Conservation (phyloP, 1,140 invertebrate species). For the Liolophura sinensis region DNA sequence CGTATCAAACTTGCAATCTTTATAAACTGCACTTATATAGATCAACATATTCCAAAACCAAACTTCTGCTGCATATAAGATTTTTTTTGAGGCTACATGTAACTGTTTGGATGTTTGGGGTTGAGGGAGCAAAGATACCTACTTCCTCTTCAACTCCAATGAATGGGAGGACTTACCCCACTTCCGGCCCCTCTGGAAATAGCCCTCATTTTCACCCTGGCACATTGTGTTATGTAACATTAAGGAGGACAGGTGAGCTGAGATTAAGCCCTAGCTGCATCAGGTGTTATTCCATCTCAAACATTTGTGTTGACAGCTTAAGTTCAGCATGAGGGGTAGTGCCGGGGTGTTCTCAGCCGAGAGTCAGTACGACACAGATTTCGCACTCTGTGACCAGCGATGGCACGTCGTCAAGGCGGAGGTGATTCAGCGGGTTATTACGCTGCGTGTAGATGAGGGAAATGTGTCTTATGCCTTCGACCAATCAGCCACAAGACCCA, state of each 20-base stretch:
- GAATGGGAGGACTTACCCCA: too few relatives aligned
- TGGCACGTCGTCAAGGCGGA: conserved; percentile 83
- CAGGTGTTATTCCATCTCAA: conserved; percentile 6
- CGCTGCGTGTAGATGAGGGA: conserved; percentile 72
- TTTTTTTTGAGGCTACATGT: too few relatives aligned
- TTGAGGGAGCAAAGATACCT: too few relatives aligned
- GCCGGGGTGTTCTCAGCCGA: conserved; percentile 68
- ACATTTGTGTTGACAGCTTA: conserved; percentile 40
- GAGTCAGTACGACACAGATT: conserved; percentile 67
- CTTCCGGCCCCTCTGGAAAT: too few relatives aligned
- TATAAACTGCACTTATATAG: too few relatives aligned
- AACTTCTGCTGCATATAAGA: too few relatives aligned
- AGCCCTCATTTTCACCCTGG: too few relatives aligned
- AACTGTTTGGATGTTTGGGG: too few relatives aligned
- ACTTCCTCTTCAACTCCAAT: too few relatives aligned
- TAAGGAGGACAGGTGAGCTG: background rate
- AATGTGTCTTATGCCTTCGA: conserved; percentile 58
- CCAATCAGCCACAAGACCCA: conserved; percentile 54
- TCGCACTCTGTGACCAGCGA: conserved; percentile 78
- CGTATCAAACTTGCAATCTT: too few relatives aligned
- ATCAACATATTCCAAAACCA: too few relatives aligned
- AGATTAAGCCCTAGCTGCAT: background rate
- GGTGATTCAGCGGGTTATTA: conserved; percentile 66
- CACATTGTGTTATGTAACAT: background rate
- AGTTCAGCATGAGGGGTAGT: conserved; percentile 58